phyloP scores from a whole-genome alignment of 2,113 vertebrate species.

The Eupsittula cactorum region DNA sequence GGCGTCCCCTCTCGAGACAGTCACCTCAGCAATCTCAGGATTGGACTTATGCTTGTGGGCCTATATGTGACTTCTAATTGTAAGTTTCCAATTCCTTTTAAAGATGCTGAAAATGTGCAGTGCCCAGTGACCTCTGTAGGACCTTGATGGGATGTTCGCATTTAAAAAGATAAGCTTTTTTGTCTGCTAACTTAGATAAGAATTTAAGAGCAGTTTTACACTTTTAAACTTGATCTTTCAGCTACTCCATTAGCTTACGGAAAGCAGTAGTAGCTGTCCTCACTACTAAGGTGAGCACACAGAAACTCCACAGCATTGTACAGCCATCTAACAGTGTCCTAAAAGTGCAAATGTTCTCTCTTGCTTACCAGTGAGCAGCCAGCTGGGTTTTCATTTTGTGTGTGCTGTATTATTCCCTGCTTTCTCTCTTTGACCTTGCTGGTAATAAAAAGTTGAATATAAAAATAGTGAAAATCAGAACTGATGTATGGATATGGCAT shows the following conservation, averaged over 20 bases:
- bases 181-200: background rate
- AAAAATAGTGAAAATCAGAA: background rate
- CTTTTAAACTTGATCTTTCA: background rate
- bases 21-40: background rate
- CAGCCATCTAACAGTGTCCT: background rate
- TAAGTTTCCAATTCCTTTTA: background rate
- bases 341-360: background rate
- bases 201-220: background rate
- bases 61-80: background rate
- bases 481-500: background rate
- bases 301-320: background rate
- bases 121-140: background rate
- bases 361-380: background rate
- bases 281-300: background rate
- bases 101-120: background rate
- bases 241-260: background rate
- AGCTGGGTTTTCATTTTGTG: background rate
- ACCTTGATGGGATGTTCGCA: background rate
- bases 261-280: background rate
- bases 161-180: background rate
- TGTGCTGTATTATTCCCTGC: background rate
- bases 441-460: slow-evolving; percentile 7
- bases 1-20: too few species aligned
- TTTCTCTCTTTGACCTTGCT: background rate
- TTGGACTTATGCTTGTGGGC: background rate